phyloP scores from a whole-genome alignment of 2,797 vertebrate genomes.

The Melanotaenia trifasciata region DNA sequence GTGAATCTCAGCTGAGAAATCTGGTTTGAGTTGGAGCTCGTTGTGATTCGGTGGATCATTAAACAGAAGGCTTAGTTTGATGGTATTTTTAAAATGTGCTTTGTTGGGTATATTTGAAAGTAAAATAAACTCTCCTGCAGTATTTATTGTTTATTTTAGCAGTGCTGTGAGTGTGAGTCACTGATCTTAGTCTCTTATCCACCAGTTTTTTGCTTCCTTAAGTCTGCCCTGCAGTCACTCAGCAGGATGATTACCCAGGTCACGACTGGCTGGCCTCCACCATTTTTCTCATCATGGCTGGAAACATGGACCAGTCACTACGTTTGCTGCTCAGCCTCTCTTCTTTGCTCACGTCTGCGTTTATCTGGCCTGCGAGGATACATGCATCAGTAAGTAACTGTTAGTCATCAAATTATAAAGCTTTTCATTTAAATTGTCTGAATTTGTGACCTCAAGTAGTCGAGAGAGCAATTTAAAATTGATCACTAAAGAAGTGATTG shows the following conservation, averaged over 20 bases:
- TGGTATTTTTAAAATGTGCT: neutral
- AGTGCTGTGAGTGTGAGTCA: neutral
- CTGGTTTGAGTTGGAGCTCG: neutral
- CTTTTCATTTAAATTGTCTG: no score
- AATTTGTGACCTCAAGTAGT: no score
- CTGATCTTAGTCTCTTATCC: neutral
- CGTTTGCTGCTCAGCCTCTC: constrained; percentile 87
- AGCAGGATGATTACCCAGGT: constrained; percentile 82
- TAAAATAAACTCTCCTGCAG: neutral
- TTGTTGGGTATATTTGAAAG: neutral
- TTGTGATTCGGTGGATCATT: neutral
- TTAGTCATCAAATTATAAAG: neutral
- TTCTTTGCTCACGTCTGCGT: constrained; percentile 88
- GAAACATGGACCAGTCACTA: constrained; percentile 84
- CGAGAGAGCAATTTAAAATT: no score
- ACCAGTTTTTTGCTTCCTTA: constrained; percentile 79
- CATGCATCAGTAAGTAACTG: constrained; percentile 88
- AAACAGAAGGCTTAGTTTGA: neutral
- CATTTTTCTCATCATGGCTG: constrained; percentile 90
- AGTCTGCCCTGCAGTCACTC: constrained; percentile 80
- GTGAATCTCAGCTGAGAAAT: no score
- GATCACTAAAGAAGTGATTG: no score
- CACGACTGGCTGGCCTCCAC: constrained; percentile 94
- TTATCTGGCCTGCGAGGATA: constrained; percentile 91
- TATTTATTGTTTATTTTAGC: neutral